These are phyloP conservation scores for Zoanthus solanderi DNA, from an alignment of 92 coral and sea anemone species.

Conservation along the genomic window DNA sequence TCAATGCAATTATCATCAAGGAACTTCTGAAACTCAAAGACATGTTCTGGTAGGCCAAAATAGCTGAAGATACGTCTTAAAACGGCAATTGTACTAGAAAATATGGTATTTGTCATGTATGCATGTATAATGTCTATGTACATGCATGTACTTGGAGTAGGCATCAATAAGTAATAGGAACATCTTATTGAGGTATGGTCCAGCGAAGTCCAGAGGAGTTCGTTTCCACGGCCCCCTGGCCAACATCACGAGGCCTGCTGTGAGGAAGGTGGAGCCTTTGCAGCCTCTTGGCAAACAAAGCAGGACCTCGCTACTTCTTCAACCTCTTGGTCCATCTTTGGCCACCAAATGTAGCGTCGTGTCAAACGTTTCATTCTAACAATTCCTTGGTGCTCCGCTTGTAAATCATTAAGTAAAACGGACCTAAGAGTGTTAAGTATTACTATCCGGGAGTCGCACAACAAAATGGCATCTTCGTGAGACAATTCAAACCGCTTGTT, in stretches of 20 bases:
- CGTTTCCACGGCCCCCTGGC: background rate
- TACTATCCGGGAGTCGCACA: too few species aligned
- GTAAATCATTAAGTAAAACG: too few species aligned
- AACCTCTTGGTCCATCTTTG: too few species aligned
- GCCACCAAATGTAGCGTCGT: too few species aligned
- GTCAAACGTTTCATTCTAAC: too few species aligned
- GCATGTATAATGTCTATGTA: background rate
- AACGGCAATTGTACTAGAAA: background rate
- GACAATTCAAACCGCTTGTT: too few species aligned
- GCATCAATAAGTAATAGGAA: background rate
- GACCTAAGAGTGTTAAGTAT: too few species aligned
- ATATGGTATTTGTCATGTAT: background rate
- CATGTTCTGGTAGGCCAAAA: background rate
- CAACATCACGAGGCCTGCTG: background rate
- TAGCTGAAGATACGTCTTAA: background rate
- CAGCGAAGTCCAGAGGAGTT: background rate
- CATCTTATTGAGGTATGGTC: background rate
- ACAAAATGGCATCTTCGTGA: too few species aligned
- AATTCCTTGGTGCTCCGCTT: too few species aligned
- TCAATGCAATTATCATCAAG: background rate
- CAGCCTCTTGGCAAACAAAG: too few species aligned
- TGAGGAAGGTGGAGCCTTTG: background rate
- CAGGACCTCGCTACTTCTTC: too few species aligned
- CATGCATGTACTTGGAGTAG: background rate
- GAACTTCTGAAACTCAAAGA: background rate